These are phyloP conservation scores for Salminus brasiliensis DNA, from an alignment of 2,113 vertebrate genomes.

Conservation along the genomic window DNA sequence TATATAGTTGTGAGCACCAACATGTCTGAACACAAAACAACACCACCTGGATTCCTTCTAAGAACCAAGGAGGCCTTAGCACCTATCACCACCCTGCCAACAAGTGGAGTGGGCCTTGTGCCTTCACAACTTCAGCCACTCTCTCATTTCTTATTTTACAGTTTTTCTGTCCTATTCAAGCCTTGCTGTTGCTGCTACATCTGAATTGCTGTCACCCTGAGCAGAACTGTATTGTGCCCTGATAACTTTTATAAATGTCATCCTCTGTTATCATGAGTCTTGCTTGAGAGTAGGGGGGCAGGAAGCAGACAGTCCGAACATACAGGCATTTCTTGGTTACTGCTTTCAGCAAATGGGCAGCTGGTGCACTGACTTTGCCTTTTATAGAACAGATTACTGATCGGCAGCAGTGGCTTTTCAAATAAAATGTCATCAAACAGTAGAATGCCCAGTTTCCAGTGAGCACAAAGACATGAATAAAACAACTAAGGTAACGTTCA, in stretches of 20 bases:
- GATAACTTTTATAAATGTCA: slow-evolving; percentile 29
- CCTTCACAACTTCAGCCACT: neutral
- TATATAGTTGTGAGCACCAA: slow-evolving; percentile 8
- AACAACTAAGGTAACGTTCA: too few species aligned
- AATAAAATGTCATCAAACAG: slow-evolving; percentile 27
- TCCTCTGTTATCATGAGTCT: neutral
- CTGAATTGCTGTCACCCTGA: slow-evolving; percentile 5
- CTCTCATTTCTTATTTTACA: neutral
- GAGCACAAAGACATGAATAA: neutral
- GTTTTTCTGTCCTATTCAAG: neutral
- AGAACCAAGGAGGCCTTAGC: slow-evolving; percentile 21
- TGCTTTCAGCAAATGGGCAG: slow-evolving; percentile 18
- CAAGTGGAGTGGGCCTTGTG: slow-evolving; percentile 16
- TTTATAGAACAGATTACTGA: slow-evolving; percentile 38
- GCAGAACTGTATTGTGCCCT: slow-evolving; percentile 11
- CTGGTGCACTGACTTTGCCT: slow-evolving; percentile 4
- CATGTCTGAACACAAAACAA: slow-evolving; percentile 27
- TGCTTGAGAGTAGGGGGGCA: neutral
- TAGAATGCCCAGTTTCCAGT: too few species aligned
- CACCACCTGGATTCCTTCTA: neutral
- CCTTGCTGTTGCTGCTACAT: slow-evolving; percentile 12
- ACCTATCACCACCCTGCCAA: slow-evolving; percentile 19
- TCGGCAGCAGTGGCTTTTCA: slow-evolving; percentile 8
- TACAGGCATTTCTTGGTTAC: neutral
- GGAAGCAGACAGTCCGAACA: neutral